phyloP scores from a whole-genome alignment of 2,113 vertebrate species.

The Tiliqua scincoides region DNA sequence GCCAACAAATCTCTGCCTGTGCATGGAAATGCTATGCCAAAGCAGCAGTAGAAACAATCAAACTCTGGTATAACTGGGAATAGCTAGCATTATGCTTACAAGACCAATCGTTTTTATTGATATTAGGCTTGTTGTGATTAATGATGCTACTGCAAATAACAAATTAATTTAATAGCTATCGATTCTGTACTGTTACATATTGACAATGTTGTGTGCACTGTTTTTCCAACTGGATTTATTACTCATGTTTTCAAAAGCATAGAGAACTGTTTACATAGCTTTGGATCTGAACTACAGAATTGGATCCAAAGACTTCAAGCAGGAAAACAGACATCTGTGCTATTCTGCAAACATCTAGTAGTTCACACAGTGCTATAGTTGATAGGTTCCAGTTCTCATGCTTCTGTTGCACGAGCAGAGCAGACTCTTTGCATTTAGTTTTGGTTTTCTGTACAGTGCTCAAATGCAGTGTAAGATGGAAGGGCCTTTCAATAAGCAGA shows the following conservation, averaged over 20 bases:
- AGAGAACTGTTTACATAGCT: slow-evolving; percentile 10
- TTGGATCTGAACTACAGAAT: background rate
- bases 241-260: slow-evolving; percentile 23
- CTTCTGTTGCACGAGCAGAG: background rate
- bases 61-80: slow-evolving; percentile 21
- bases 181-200: slow-evolving; percentile 47
- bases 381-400: background rate
- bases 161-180: slow-evolving; percentile 58
- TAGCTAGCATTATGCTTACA: slow-evolving; percentile 24
- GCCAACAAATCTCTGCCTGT: background rate
- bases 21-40: background rate
- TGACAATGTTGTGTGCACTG: background rate
- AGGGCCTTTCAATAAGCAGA: background rate
- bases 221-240: slow-evolving; percentile 26
- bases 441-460: background rate
- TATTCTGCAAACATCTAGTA: background rate
- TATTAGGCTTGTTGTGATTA: slow-evolving; percentile 42
- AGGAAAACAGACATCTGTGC: background rate
- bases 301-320: background rate
- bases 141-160: slow-evolving; percentile 39
- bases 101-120: slow-evolving; percentile 23
- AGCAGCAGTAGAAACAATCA: background rate
- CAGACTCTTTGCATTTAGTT: background rate
- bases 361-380: background rate
- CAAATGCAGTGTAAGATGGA: background rate